Percentiles rank a stretch among this genome's conserved stretches.
phyloP scores from a whole-genome alignment of 2,888 invertebrate genomes.

The Julus scanicus region DNA sequence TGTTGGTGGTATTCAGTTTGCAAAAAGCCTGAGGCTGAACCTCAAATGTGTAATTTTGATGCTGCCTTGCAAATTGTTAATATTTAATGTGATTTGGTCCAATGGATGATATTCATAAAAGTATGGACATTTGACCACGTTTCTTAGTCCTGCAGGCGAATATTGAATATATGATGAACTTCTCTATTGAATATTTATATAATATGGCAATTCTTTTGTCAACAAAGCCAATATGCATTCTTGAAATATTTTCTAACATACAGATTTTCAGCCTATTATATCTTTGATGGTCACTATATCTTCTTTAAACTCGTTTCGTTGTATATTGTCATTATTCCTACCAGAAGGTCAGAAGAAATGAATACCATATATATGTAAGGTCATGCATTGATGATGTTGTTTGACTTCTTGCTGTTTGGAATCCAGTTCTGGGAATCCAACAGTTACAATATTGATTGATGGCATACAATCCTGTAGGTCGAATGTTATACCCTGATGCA shows the following conservation, averaged over 20 bases:
- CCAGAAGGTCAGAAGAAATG: neutral
- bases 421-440: neutral
- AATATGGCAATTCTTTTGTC: neutral
- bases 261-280: neutral
- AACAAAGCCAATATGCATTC: neutral
- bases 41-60: neutral
- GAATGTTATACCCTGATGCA: neutral
- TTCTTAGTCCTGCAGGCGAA: neutral
- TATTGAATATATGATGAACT: neutral
- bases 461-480: neutral
- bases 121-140: neutral
- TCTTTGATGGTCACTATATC: neutral
- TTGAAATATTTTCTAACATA: neutral
- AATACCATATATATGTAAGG: neutral
- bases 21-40: neutral
- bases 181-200: neutral
- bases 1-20: neutral
- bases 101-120: neutral
- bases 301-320: neutral
- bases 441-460: neutral
- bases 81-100: neutral
- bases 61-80: neutral
- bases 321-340: neutral
- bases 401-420: neutral
- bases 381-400: neutral